These are phyloP conservation scores for Dermochelys coriacea DNA, from an alignment of 2,797 vertebrate species.

Conservation along the genomic window DNA sequence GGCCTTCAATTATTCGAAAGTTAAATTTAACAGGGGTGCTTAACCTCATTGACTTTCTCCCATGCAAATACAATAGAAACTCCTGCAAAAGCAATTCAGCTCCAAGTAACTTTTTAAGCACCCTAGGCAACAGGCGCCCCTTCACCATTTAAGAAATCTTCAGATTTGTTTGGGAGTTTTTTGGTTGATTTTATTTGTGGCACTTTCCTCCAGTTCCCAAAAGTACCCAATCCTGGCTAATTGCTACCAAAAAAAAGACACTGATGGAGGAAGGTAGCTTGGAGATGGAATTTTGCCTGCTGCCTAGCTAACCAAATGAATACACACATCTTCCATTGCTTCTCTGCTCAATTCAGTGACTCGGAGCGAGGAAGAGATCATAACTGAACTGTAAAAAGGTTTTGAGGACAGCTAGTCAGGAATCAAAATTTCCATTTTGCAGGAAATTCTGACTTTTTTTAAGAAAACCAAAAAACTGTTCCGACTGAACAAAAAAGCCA, in stretches of 20 bases:
- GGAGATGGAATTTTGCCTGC: neutral
- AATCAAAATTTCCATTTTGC: neutral
- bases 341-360: neutral
- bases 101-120: neutral
- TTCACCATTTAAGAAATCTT: neutral
- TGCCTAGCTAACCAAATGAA: no score
- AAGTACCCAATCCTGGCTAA: neutral
- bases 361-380: neutral
- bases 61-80: neutral
- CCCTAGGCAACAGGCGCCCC: neutral
- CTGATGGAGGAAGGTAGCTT: neutral
- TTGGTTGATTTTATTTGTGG: neutral
- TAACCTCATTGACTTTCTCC: neutral
- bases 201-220: neutral
- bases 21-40: neutral
- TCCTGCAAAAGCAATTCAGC: neutral
- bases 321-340: neutral
- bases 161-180: neutral
- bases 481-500: no score
- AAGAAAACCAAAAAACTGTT: neutral
- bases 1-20: neutral
- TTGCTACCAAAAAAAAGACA: neutral
- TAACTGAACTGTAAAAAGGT: neutral
- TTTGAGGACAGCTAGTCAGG: neutral
- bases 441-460: neutral